Conservation (phyloP, 1,140 invertebrate species). For the Drosophila lacertosa region DNA sequence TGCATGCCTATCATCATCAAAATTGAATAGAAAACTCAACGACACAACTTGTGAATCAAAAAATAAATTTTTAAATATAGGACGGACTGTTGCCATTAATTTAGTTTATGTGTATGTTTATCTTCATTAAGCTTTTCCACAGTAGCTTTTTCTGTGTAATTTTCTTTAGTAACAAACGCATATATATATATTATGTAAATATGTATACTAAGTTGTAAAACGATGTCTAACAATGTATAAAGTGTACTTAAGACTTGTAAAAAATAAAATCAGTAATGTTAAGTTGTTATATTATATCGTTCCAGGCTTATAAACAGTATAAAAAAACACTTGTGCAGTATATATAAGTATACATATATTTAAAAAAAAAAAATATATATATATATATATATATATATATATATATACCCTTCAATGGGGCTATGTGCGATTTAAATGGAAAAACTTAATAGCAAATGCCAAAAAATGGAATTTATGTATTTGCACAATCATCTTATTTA, state of each 20-base stretch:
- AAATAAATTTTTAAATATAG: conserved; percentile 67
- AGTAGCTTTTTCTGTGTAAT: neutral
- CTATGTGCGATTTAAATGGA: neutral
- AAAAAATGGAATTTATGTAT: neutral
- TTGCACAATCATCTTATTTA: neutral
- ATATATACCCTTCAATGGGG: conserved; percentile 4
- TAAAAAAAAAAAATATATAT: no score
- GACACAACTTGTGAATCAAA: conserved; percentile 41
- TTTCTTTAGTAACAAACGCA: neutral
- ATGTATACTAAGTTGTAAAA: conserved; percentile 15
- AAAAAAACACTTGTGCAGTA: neutral
- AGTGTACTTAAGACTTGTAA: conserved; percentile 6
- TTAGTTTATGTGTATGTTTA: neutral
- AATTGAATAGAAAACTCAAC: conserved; percentile 43
- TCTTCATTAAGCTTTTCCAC: neutral
- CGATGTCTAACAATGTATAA: conserved; percentile 30
- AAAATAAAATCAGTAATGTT: conserved; percentile 20
- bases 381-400: no score
- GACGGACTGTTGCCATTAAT: conserved; percentile 63
- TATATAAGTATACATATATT: no score
- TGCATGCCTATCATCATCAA: conserved; percentile 58
- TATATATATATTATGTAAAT: neutral
- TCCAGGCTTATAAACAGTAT: neutral
- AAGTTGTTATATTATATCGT: conserved; percentile 1
- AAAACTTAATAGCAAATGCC: neutral